Conservation (phyloP, 2,888 invertebrate species). For the Deilephila elpenor region DNA sequence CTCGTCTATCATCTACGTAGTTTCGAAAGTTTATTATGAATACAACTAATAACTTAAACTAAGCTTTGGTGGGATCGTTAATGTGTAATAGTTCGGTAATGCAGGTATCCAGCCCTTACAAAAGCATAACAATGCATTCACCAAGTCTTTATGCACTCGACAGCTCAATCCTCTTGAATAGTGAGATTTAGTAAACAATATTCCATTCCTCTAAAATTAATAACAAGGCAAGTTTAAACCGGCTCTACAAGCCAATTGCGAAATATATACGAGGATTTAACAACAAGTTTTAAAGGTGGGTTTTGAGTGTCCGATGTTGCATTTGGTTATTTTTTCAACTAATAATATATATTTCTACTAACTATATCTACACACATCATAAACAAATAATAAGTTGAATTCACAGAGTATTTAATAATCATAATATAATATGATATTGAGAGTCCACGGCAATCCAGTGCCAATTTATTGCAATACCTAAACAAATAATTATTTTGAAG, state of each 20-base stretch:
- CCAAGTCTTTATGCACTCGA: slow-evolving; percentile 29
- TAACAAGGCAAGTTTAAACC: slow-evolving; percentile 49
- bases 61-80: slow-evolving; percentile 84
- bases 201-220: slow-evolving; percentile 33
- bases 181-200: slow-evolving; percentile 19
- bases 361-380: slow-evolving; percentile 55
- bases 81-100: slow-evolving; percentile 73
- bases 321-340: slow-evolving; percentile 57
- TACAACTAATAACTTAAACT: slow-evolving; percentile 77
- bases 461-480: slow-evolving; percentile 53
- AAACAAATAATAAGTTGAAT: slow-evolving; percentile 45
- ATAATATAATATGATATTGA: slow-evolving; percentile 43
- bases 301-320: slow-evolving; percentile 61
- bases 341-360: slow-evolving; percentile 57
- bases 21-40: slow-evolving; percentile 59
- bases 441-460: slow-evolving; percentile 66
- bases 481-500: slow-evolving; percentile 47
- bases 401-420: slow-evolving; percentile 40
- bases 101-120: slow-evolving; percentile 48
- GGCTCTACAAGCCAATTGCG: slow-evolving; percentile 35
- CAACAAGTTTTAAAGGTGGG: slow-evolving; percentile 58
- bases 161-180: slow-evolving; percentile 27
- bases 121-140: slow-evolving; percentile 40
- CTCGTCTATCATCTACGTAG: slow-evolving; percentile 54
- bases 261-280: slow-evolving; percentile 35